phyloP scores from a whole-genome alignment of 2,797 vertebrate genomes.

The Acomys russatus region DNA sequence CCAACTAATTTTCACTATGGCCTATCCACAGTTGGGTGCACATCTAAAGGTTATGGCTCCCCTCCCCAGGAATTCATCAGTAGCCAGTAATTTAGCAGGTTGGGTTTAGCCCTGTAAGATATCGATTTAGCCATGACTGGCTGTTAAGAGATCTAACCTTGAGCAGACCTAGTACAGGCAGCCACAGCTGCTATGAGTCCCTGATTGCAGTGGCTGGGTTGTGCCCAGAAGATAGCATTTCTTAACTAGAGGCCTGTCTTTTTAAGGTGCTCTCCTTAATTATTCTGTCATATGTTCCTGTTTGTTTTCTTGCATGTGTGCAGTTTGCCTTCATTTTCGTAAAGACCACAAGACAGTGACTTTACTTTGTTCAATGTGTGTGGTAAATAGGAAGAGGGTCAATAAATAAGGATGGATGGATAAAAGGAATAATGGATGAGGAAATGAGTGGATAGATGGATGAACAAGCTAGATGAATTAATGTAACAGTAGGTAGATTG shows the following conservation, averaged over 20 bases:
- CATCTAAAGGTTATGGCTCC: not conserved
- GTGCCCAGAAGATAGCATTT: not conserved
- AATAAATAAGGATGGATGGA: not conserved
- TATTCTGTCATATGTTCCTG: not conserved
- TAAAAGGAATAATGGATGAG: not conserved
- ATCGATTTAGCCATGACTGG: not conserved
- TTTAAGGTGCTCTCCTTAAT: not conserved
- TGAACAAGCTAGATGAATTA: not conserved
- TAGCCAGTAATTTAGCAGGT: not conserved
- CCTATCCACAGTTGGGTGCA: not conserved
- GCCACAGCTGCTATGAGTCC: too few relatives aligned
- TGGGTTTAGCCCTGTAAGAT: not conserved
- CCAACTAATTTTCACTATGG: not conserved
- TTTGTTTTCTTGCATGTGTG: not conserved
- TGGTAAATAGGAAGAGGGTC: not conserved
- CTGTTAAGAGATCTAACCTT: not conserved
- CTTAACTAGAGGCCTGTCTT: not conserved
- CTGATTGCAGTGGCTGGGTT: not conserved
- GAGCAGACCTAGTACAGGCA: not conserved
- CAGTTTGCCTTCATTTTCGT: not conserved
- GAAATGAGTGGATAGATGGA: not conserved
- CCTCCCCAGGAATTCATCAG: not conserved
- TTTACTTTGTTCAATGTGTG: not conserved
- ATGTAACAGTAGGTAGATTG: not conserved
- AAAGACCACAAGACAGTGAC: not conserved